These are phyloP conservation scores for Okamejei kenojei DNA, from an alignment of 2,797 vertebrate genomes.

Conservation along the genomic window DNA sequence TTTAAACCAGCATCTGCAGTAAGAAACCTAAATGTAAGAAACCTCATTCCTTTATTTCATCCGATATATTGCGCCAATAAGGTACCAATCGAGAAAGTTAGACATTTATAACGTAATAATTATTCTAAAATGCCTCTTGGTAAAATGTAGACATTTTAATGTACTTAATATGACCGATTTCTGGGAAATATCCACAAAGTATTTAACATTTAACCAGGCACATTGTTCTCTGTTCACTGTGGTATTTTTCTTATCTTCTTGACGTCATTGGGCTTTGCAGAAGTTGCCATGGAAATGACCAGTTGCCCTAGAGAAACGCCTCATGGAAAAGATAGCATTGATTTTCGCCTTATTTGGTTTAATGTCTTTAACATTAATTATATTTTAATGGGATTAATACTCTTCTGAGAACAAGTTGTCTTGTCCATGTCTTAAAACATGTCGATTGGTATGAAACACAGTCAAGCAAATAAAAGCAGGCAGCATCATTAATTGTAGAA, in stretches of 20 bases:
- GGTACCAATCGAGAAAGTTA: neutral
- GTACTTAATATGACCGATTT: constrained; percentile 43
- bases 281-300: constrained; percentile 81
- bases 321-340: constrained; percentile 69
- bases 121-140: neutral
- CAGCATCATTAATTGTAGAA: neutral
- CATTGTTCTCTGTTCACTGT: constrained; percentile 54
- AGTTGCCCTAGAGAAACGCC: constrained; percentile 73
- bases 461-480: neutral
- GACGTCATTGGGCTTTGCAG: constrained; percentile 86
- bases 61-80: neutral
- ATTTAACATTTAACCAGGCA: constrained; percentile 55
- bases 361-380: constrained; percentile 52
- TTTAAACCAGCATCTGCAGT: no score
- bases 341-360: constrained; percentile 68
- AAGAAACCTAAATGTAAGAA: neutral
- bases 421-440: constrained; percentile 6
- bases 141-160: neutral
- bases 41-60: neutral
- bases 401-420: constrained; percentile 10
- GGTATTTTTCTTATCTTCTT: constrained; percentile 77
- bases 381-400: constrained; percentile 25
- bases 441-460: neutral
- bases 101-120: neutral
- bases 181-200: constrained; percentile 76